These are phyloP conservation scores for Ericerus pela DNA, from an alignment of 1,140 invertebrate species.

Conservation along the genomic window DNA sequence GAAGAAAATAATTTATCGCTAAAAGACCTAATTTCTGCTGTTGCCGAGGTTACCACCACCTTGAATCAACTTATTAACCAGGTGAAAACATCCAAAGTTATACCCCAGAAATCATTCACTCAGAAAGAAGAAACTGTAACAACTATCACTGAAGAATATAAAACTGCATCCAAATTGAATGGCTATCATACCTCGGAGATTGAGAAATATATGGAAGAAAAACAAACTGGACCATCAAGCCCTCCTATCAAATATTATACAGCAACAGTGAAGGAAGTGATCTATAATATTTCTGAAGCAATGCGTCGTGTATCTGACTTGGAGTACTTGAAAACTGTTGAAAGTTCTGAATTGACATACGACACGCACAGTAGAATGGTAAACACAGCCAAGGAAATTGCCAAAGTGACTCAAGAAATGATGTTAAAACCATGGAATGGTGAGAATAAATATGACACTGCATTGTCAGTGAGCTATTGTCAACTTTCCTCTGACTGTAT, in stretches of 20 bases:
- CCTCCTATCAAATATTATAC: neutral
- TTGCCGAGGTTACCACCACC: constrained; percentile 72
- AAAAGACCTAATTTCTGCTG: constrained; percentile 65
- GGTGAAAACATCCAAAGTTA: constrained; percentile 41
- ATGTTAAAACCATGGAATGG: constrained; percentile 33
- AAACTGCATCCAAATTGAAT: neutral
- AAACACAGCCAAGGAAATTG: constrained; percentile 81
- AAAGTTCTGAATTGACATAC: constrained; percentile 54
- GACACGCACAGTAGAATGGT: constrained; percentile 98
- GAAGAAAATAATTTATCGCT: constrained; percentile 35
- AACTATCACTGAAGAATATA: neutral
- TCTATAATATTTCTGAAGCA: constrained; percentile 77
- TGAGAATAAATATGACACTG: neutral
- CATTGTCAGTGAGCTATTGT: constrained; percentile 76
- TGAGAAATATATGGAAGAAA: neutral
- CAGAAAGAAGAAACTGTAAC: neutral
- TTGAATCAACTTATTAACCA: constrained; percentile 82
- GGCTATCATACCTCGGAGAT: neutral
- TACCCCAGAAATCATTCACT: neutral
- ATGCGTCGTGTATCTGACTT: constrained; percentile 60
- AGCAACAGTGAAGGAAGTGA: constrained; percentile 42
- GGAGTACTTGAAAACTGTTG: constrained; percentile 28
- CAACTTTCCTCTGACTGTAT: constrained; percentile 72
- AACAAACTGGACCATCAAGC: neutral
- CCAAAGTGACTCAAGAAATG: constrained; percentile 84